Percentiles rank a stretch among this genome's conserved stretches.
phyloP scores from a whole-genome alignment of 2,888 invertebrate genomes.

The Ormyrus rosae region DNA sequence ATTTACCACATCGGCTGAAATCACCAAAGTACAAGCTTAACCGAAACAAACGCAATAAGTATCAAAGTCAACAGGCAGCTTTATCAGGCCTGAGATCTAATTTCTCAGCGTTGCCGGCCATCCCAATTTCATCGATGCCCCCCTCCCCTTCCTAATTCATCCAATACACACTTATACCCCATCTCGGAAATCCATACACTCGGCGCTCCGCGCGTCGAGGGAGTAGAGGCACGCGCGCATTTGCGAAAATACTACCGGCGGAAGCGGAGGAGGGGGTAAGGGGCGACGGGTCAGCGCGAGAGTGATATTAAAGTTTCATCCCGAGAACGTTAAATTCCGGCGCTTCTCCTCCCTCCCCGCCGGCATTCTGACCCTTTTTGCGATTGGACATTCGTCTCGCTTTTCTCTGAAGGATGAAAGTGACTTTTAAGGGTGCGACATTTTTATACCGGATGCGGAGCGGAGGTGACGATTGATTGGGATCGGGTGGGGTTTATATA shows the following conservation, averaged over 20 bases:
- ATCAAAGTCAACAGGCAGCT: too few species aligned
- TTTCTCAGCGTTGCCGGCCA: too few species aligned
- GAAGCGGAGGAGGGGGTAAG: background rate
- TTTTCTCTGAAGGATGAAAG: background rate
- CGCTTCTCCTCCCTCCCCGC: background rate
- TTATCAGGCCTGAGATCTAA: too few species aligned
- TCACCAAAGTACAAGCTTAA: too few species aligned
- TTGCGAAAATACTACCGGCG: slow-evolving; percentile 6
- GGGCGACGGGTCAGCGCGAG: slow-evolving; percentile 31
- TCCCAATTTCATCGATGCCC: slow-evolving; percentile 1
- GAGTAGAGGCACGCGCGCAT: background rate
- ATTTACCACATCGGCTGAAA: too few species aligned
- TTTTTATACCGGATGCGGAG: background rate
- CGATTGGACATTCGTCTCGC: slow-evolving; percentile 40
- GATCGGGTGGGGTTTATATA: too few species aligned
- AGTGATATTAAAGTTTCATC: slow-evolving; percentile 53
- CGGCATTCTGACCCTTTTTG: slow-evolving; percentile 23
- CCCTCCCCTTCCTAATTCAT: background rate
- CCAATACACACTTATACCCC: background rate
- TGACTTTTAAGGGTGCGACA: slow-evolving; percentile 41
- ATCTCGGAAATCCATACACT: slow-evolving; percentile 26
- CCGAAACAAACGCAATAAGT: too few species aligned
- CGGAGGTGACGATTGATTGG: too few species aligned
- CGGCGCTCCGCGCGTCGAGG: slow-evolving; percentile 3
- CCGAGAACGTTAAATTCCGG: slow-evolving; percentile 44